Evolutionary conservation across 2,113 vertebrate genomes (phyloP).

Genomic region (Eubucco bourcierii): DNA sequence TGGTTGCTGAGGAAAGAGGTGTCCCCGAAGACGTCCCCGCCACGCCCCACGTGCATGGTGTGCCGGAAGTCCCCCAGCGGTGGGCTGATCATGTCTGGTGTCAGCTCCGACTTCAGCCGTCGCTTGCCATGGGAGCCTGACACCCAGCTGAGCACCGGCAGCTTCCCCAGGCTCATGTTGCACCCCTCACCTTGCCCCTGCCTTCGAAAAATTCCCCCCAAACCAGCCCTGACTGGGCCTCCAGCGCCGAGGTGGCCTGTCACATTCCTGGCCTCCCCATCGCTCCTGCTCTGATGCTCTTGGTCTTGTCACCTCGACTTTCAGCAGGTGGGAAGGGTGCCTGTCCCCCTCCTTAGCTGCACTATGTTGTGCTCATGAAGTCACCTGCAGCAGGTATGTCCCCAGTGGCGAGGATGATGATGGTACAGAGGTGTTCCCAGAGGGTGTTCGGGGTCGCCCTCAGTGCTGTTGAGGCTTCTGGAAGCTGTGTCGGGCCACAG

Average conservation of each 20-base stretch:
- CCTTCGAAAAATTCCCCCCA: not conserved
- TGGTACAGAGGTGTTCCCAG: not conserved
- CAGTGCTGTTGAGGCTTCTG: accelerated
- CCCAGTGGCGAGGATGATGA: not conserved
- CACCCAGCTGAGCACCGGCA: constrained; percentile 86
- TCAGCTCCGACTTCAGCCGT: constrained; percentile 84
- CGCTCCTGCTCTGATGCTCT: not conserved
- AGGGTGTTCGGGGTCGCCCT: not conserved
- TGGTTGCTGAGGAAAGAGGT: constrained; percentile 97
- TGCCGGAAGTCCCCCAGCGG: constrained; percentile 93
- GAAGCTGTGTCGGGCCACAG: not conserved
- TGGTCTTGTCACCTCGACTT: not conserved
- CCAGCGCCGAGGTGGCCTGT: not conserved
- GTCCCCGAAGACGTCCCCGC: constrained; percentile 93
- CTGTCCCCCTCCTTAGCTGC: not conserved
- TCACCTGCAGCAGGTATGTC: not conserved
- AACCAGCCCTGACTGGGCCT: not conserved
- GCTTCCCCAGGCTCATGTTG: constrained; percentile 90
- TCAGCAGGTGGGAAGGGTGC: not conserved
- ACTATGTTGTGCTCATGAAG: not conserved
- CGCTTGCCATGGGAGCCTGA: constrained; percentile 86
- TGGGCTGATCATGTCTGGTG: constrained; percentile 93
- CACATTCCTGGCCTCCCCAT: constrained; percentile 34
- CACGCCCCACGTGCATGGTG: constrained; percentile 94
- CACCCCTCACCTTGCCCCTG: not conserved